Evolutionary conservation across 2,797 vertebrate genomes (phyloP).

Genomic region (Mycteria americana): DNA sequence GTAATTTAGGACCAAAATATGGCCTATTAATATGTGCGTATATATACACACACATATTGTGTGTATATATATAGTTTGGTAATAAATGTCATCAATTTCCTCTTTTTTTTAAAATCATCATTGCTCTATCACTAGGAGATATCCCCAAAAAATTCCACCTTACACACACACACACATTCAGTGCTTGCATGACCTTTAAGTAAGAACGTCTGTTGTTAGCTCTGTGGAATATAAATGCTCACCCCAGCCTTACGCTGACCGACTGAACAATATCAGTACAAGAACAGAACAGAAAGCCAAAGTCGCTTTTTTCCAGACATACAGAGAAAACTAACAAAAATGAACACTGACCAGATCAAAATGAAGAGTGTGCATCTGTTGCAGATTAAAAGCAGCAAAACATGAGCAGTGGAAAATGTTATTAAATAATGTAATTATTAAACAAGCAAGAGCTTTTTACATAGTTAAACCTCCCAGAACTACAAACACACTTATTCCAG

Average conservation of each 20-base stretch:
- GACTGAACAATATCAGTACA: neutral
- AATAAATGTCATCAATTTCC: slow-evolving; percentile 47
- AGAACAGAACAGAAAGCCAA: neutral
- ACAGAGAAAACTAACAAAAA: neutral
- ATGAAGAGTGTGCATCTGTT: neutral
- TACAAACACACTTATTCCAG: neutral
- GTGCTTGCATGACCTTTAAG: neutral
- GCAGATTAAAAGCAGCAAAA: slow-evolving; percentile 10
- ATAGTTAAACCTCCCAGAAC: neutral
- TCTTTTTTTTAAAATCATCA: neutral
- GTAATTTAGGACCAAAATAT: slow-evolving; percentile 52
- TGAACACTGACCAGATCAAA: neutral
- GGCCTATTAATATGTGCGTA: slow-evolving; percentile 21
- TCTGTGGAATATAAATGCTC: neutral
- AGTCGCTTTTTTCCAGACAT: neutral
- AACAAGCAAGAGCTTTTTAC: neutral
- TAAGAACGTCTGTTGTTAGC: neutral
- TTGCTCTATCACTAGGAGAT: neutral
- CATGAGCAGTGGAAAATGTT: neutral
- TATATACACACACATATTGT: neutral
- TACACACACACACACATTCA: neutral
- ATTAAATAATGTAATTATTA: slow-evolving; percentile 8
- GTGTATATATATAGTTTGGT: slow-evolving; percentile 13
- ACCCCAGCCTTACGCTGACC: neutral
- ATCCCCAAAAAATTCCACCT: slow-evolving; percentile 15